Conservation (phyloP, 2,113 vertebrate species). For the Acanthisitta chloris region DNA sequence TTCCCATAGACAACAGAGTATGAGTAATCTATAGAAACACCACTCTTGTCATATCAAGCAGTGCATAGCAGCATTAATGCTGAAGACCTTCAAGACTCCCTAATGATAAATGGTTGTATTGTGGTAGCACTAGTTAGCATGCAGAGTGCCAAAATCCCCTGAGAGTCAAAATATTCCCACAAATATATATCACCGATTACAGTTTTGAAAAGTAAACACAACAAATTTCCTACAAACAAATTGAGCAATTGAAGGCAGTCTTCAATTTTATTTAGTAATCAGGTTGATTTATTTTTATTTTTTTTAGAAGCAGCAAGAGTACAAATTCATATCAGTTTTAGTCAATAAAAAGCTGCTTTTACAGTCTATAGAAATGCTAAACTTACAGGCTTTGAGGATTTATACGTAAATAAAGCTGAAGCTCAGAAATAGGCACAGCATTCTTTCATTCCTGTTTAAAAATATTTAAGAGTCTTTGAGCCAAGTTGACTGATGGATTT, state of each 20-base stretch:
- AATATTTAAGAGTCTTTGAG: conserved; percentile 15
- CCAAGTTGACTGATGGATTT: background rate
- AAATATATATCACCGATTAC: conserved; percentile 36
- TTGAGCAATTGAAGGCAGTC: conserved; percentile 4
- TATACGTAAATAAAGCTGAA: conserved; percentile 38
- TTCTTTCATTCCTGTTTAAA: background rate
- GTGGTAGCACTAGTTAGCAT: conserved; percentile 5
- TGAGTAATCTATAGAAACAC: conserved; percentile 41
- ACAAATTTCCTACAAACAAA: conserved; percentile 60
- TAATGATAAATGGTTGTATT: conserved; percentile 11
- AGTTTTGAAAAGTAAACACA: conserved; percentile 38
- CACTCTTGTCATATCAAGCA: conserved; percentile 10
- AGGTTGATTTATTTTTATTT: conserved; percentile 45
- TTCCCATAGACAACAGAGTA: background rate
- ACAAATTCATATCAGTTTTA: conserved; percentile 33
- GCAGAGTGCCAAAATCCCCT: conserved; percentile 16
- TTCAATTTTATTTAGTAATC: conserved; percentile 50
- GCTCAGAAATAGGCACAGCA: background rate
- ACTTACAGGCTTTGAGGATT: conserved; percentile 19
- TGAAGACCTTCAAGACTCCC: conserved; percentile 22
- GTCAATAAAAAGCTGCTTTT: conserved; percentile 40
- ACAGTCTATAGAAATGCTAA: conserved; percentile 12
- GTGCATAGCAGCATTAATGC: background rate
- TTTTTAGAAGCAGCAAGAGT: background rate
- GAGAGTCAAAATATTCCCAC: conserved; percentile 29